Evolutionary conservation across 92 coral and sea anemone genomes (phyloP).

Genomic region (Epizoanthus scotinus): DNA sequence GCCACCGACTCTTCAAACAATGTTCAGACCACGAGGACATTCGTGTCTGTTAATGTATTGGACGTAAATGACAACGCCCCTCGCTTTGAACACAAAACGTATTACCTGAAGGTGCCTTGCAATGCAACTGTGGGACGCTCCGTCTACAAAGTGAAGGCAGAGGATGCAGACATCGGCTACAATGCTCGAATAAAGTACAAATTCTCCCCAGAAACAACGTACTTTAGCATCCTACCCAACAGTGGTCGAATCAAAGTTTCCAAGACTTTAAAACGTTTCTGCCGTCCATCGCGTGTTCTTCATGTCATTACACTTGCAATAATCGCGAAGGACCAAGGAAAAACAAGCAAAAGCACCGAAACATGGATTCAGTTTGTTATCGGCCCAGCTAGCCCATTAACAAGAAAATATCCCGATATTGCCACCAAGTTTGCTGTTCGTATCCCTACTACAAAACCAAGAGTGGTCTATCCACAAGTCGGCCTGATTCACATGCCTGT

Average conservation of each 20-base stretch:
- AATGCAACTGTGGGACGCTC: constrained; percentile 75
- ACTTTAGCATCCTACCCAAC: constrained; percentile 77
- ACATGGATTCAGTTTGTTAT: constrained; percentile 73
- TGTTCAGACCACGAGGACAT: constrained; percentile 64
- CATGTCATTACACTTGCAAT: constrained; percentile 52
- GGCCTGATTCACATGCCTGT: neutral
- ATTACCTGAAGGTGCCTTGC: constrained; percentile 79
- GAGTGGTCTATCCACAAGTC: constrained; percentile 1
- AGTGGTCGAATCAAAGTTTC: constrained; percentile 80
- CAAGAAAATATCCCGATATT: constrained; percentile 50
- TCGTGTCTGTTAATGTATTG: constrained; percentile 71
- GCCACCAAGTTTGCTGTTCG: constrained; percentile 5
- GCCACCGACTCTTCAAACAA: constrained; percentile 46
- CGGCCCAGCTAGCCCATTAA: constrained; percentile 71
- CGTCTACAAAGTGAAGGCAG: constrained; percentile 73
- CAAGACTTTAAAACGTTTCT: constrained; percentile 67
- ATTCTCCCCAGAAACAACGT: constrained; percentile 70
- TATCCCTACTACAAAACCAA: constrained; percentile 2
- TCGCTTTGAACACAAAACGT: constrained; percentile 64
- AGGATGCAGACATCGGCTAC: constrained; percentile 58
- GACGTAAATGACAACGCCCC: constrained; percentile 76
- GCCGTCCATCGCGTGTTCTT: constrained; percentile 54
- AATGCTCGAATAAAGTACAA: constrained; percentile 70
- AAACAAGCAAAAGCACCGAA: constrained; percentile 54
- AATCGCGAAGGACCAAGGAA: constrained; percentile 74